Evolutionary conservation across 2,797 vertebrate species (phyloP), one percentile per base, ranked within the genome.

Genomic region (Aselliscus stoliczkanus): DNA sequence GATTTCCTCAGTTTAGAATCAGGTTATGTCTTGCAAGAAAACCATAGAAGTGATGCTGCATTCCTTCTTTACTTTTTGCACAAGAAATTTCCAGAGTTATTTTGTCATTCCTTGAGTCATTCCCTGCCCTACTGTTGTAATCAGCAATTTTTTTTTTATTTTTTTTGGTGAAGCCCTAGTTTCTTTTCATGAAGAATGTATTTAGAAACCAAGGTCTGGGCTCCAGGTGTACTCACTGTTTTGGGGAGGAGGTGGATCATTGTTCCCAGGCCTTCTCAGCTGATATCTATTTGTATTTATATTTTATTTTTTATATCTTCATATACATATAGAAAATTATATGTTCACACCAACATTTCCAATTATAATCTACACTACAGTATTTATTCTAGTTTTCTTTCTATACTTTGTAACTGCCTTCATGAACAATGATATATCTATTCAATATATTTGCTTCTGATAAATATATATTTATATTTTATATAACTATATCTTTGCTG

Each of bases 261-360:
- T 65, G 11, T 18, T 77, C 21, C 14, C 47, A n/a, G 15, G 5
- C 7, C 29, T 34, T 83, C 10, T 64, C 18, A 14, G 34, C 23
- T 42, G 6, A 73, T 4, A 69, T 0, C 1, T 81, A 29, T 25
- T 73, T 70, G 42, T 77, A 31, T 25, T 7, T 70, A 2, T 37
- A 56, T 60, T 72, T 92, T 65, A 76, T 65, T 58, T 80, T 80
- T 52, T 67, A 20, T 52, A 21, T 75, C 31, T 82, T 75, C 7
- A 64, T 39, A n/a, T 64, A 18, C 31, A 81, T 70, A 4, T 23
- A 56, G n/a, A 92, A 94, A 83, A 80, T 76, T 5, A 21, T 47
- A 3, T 20, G 5, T 67, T 44, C 4, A 44, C 21, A 21, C 21
- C n/a, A 50, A 18, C 52, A 44, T 83, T 92, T 96, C n/a, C 56